phyloP scores from a whole-genome alignment of 2,797 vertebrate genomes.

The Aplochiton taeniatus region DNA sequence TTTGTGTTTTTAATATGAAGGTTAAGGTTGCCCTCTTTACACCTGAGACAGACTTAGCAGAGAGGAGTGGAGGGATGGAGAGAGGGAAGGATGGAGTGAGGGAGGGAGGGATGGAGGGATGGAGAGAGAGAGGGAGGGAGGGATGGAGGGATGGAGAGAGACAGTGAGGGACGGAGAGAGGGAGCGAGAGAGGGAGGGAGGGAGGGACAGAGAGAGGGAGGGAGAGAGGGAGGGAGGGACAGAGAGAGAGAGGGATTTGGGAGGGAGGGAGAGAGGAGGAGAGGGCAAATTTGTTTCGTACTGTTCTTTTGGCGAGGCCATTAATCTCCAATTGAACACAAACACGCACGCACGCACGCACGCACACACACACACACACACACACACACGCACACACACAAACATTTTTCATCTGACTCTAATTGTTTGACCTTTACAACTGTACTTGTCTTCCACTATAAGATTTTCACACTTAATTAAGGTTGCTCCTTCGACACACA shows the following conservation, averaged over 20 bases:
- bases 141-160: neutral
- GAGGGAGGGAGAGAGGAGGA: neutral
- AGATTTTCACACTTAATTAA: too few relatives aligned
- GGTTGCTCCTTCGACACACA: neutral
- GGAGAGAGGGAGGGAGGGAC: neutral
- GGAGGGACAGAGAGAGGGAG: slow-evolving; percentile 2
- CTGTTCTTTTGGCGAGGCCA: neutral
- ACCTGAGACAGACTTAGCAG: too few relatives aligned
- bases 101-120: neutral
- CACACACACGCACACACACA: too few relatives aligned
- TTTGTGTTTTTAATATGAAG: too few relatives aligned
- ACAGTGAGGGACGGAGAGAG: neutral
- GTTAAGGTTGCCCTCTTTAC: too few relatives aligned
- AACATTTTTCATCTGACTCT: neutral
- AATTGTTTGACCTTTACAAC: neutral
- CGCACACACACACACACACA: too few relatives aligned
- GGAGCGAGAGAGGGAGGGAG: neutral
- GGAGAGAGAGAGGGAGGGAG: neutral
- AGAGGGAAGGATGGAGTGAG: neutral
- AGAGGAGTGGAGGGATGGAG: neutral
- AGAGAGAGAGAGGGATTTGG: neutral
- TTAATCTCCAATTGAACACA: neutral
- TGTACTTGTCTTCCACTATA: neutral
- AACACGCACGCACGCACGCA: too few relatives aligned
- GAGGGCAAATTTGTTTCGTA: slow-evolving; percentile 4